Conservation (phyloP, 2,888 invertebrate genomes). For the Coenonympha glycerion region DNA sequence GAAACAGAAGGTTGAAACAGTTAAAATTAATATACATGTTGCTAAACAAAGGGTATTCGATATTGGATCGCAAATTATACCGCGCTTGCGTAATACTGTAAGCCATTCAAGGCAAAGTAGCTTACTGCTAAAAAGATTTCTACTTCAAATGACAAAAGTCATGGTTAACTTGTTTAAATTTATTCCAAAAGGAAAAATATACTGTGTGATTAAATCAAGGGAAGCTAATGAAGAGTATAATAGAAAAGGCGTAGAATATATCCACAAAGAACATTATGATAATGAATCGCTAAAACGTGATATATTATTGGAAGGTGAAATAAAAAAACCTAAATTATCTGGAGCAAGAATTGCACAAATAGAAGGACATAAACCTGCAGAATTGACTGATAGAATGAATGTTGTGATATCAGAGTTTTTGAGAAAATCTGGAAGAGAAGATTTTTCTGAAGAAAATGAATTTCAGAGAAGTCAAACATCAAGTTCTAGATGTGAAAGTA, state of each 20-base stretch:
- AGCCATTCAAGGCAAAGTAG: slow-evolving; percentile 54
- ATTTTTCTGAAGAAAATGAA: slow-evolving; percentile 32
- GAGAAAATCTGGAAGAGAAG: slow-evolving; percentile 44
- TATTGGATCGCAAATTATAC: slow-evolving; percentile 59
- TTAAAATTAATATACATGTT: slow-evolving; percentile 25
- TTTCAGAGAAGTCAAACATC: slow-evolving; percentile 31
- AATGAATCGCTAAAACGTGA: neutral
- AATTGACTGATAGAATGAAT: slow-evolving; percentile 57
- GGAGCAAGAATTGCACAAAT: slow-evolving; percentile 62
- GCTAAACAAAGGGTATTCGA: slow-evolving; percentile 51
- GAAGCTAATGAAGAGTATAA: neutral
- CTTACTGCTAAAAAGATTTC: slow-evolving; percentile 60
- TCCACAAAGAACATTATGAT: neutral
- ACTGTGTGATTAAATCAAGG: slow-evolving; percentile 27
- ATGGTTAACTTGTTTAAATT: slow-evolving; percentile 66
- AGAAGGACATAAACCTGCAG: slow-evolving; percentile 52
- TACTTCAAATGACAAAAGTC: slow-evolving; percentile 65
- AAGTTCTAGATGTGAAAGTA: slow-evolving; percentile 49
- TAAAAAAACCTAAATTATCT: slow-evolving; percentile 32
- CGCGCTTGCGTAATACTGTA: slow-evolving; percentile 49
- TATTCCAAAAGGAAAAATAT: slow-evolving; percentile 47
- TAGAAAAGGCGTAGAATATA: slow-evolving; percentile 13
- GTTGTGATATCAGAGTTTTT: slow-evolving; percentile 63
- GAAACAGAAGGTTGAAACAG: slow-evolving; percentile 11
- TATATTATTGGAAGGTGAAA: slow-evolving; percentile 10